Evolutionary conservation across 2,113 vertebrate genomes (phyloP).

Genomic region (Campylomormyrus numenius): DNA sequence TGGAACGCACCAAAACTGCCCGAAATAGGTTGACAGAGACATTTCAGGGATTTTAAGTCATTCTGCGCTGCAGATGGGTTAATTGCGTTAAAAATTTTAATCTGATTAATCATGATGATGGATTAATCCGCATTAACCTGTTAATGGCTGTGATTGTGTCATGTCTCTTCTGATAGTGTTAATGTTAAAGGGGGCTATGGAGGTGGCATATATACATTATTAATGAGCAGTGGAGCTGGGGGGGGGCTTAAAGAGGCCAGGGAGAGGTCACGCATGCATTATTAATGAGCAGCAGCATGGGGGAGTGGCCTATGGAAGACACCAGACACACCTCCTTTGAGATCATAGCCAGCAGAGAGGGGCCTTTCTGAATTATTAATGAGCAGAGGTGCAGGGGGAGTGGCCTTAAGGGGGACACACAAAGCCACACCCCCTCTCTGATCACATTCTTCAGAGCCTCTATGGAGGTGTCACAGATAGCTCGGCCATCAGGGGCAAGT

Average conservation of each 20-base stretch:
- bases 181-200: not conserved
- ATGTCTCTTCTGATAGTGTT: too few species aligned
- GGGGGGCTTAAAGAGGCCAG: not conserved
- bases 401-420: not conserved
- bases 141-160: too few species aligned
- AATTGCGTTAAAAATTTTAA: too few species aligned
- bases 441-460: not conserved
- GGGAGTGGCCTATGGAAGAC: not conserved
- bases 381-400: not conserved
- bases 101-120: too few species aligned
- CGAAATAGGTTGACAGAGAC: too few species aligned
- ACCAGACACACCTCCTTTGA: not conserved
- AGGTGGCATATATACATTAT: not conserved
- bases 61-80: too few species aligned
- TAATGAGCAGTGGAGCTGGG: not conserved
- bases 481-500: not conserved
- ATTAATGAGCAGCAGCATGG: not conserved
- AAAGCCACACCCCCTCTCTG: not conserved
- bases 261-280: not conserved
- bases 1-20: too few species aligned
- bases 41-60: too few species aligned
- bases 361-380: not conserved
- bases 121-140: too few species aligned
- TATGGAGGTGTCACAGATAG: not conserved
- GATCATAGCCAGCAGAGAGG: not conserved